Percentiles rank a stretch among this genome's conserved stretches.
Evolutionary conservation across 2,888 invertebrate species (phyloP).

Genomic region (Stomorhina lunata): DNA sequence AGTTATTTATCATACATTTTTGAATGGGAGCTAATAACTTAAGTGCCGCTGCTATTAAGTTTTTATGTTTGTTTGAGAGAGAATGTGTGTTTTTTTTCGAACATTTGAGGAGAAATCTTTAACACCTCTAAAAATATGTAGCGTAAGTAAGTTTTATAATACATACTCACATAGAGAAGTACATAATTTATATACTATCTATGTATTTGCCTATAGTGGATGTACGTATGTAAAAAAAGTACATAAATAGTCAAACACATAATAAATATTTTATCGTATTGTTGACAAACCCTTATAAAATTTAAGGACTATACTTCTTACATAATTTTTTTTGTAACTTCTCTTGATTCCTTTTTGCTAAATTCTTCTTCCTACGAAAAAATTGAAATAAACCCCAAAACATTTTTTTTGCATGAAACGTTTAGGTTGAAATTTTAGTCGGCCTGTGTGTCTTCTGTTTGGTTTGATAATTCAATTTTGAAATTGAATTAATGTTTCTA

Average conservation of each 20-base stretch:
- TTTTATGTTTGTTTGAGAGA: neutral
- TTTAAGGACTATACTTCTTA: neutral
- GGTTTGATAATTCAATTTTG: constrained; percentile 57
- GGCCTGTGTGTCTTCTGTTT: constrained; percentile 26
- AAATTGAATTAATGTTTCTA: constrained; percentile 54
- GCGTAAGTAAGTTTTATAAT: constrained; percentile 7
- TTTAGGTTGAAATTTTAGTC: constrained; percentile 14
- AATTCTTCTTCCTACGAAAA: neutral
- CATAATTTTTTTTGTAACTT: constrained; percentile 10
- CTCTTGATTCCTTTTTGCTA: constrained; percentile 6
- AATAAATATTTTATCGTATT: neutral
- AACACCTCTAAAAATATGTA: constrained; percentile 17
- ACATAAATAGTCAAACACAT: neutral
- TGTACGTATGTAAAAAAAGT: neutral
- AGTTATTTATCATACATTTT: constrained; percentile 18
- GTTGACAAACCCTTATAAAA: constrained; percentile 51
- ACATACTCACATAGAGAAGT: neutral
- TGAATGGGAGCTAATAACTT: neutral
- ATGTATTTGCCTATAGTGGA: no score
- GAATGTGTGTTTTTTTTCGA: neutral
- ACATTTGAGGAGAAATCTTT: constrained; percentile 30
- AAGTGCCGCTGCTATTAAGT: constrained; percentile 15
- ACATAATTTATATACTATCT: constrained; percentile 7
- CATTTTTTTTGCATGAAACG: constrained; percentile 26
- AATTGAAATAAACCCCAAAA: constrained; percentile 29